A percentile compares a stretch with the other conserved stretches of the same genome.
phyloP scores from a whole-genome alignment of 2,797 vertebrate genomes.

The Pipistrellus nathusii region DNA sequence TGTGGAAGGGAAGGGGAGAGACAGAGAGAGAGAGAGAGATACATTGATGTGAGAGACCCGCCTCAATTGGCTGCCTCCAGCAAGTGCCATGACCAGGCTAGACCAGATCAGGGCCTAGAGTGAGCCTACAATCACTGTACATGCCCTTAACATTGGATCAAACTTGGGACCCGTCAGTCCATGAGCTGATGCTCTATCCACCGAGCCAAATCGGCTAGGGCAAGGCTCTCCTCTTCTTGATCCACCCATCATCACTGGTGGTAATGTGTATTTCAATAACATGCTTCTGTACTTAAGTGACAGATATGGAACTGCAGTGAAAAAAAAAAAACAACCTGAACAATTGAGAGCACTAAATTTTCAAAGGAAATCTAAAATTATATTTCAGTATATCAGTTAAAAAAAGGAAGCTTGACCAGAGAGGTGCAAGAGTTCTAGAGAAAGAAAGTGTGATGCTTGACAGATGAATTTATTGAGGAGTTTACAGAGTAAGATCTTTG shows the following conservation, averaged over 20 bases:
- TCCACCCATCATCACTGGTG: not conserved
- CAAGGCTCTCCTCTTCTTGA: not conserved
- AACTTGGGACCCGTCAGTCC: too few relatives aligned
- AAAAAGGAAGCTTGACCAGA: not conserved
- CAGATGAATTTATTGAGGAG: not conserved
- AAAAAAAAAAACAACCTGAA: slow-evolving; percentile 1
- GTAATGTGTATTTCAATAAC: not conserved
- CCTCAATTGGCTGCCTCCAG: too few relatives aligned
- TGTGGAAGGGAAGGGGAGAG: too few relatives aligned
- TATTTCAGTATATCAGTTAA: slow-evolving; percentile 13
- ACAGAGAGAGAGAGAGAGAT: too few relatives aligned
- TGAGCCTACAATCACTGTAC: too few relatives aligned
- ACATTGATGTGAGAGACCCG: too few relatives aligned
- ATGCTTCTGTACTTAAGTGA: not conserved
- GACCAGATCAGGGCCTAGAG: too few relatives aligned
- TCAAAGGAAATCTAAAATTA: slow-evolving; percentile 15
- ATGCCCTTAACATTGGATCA: too few relatives aligned
- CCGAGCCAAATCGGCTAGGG: too few relatives aligned
- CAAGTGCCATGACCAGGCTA: too few relatives aligned
- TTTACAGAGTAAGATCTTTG: slow-evolving; percentile 15
- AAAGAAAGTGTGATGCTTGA: not conserved
- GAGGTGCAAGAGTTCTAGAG: not conserved
- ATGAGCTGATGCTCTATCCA: too few relatives aligned
- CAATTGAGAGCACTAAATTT: not conserved
- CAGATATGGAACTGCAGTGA: not conserved